These are phyloP conservation scores for Meloidogyne exigua DNA, from an alignment of 1,140 invertebrate genomes.

Conservation along the genomic window DNA sequence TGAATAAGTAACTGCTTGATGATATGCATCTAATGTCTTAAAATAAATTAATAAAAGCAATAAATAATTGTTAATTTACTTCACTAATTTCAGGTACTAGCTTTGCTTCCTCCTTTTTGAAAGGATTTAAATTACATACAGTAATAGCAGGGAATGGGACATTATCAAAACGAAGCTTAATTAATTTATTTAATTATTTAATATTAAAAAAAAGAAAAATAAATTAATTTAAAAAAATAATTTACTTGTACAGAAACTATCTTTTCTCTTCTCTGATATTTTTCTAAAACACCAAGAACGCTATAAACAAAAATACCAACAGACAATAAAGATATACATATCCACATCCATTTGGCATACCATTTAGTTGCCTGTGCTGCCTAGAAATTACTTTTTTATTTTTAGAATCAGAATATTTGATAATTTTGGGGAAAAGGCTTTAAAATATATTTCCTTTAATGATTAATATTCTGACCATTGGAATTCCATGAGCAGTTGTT, in stretches of 20 bases:
- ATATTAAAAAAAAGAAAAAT: no score
- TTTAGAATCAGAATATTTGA: no score
- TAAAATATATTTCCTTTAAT: no score
- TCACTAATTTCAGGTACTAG: conserved; percentile 59
- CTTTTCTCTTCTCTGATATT: conserved; percentile 54
- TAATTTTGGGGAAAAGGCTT: no score
- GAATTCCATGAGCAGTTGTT: conserved; percentile 55
- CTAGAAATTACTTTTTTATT: conserved; percentile 27
- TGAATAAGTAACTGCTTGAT: conserved; percentile 57
- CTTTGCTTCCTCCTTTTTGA: conserved; percentile 56
- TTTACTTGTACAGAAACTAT: conserved; percentile 60
- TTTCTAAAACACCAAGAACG: conserved; percentile 39
- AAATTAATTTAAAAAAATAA: background rate
- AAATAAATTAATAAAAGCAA: conserved; percentile 22
- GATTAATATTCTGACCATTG: conserved; percentile 37
- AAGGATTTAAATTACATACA: conserved; percentile 59
- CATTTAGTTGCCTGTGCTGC: conserved; percentile 43
- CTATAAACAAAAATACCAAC: conserved; percentile 44
- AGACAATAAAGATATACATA: conserved; percentile 36
- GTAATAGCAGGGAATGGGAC: conserved; percentile 58
- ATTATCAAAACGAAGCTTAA: conserved; percentile 57
- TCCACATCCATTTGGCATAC: conserved; percentile 44
- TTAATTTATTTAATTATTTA: no score
- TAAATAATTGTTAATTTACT: conserved; percentile 28
- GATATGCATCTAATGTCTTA: conserved; percentile 54